Conservation (phyloP, 1,140 invertebrate genomes). For the Zaprionus tsacasi region DNA sequence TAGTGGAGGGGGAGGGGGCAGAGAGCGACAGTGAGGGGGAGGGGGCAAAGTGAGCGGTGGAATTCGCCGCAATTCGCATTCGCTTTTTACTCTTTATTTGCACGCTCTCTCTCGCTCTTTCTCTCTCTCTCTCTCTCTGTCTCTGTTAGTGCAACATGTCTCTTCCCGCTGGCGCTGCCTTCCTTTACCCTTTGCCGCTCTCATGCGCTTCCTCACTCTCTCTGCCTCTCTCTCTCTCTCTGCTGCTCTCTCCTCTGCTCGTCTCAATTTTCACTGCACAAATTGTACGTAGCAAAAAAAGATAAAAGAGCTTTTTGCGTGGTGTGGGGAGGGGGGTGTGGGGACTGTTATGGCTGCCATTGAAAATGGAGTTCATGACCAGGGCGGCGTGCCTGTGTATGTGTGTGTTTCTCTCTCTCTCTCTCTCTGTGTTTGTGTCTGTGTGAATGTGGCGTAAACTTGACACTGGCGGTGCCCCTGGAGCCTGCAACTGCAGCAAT, state of each 20-base stretch:
- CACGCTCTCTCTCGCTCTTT: not conserved
- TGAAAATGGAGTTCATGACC: conserved; percentile 81
- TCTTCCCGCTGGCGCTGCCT: too few species aligned
- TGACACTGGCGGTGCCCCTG: conserved; percentile 70
- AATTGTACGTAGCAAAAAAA: conserved; percentile 58
- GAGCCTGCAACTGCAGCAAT: conserved; percentile 12
- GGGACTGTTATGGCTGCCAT: conserved; percentile 68
- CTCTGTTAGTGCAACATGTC: not conserved
- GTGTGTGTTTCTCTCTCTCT: not conserved
- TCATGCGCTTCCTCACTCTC: not conserved
- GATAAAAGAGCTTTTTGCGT: conserved; percentile 79
- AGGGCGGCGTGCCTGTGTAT: conserved; percentile 16
- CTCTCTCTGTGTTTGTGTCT: conserved; percentile 11
- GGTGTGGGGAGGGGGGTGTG: conserved; percentile 13
- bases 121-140: conserved; percentile 7
- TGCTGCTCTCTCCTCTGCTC: conserved; percentile 12
- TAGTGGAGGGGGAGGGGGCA: not conserved
- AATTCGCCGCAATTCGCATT: conserved; percentile 40
- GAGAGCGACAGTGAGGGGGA: not conserved
- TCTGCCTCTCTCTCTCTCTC: not conserved
- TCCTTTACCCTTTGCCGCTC: not conserved
- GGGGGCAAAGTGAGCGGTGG: conserved; percentile 1
- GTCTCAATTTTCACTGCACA: conserved; percentile 57
- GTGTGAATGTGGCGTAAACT: conserved; percentile 68
- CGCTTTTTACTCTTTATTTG: conserved; percentile 41